These are phyloP conservation scores for Spondyliosoma cantharus DNA, from an alignment of 2,797 vertebrate species.

Conservation along the genomic window DNA sequence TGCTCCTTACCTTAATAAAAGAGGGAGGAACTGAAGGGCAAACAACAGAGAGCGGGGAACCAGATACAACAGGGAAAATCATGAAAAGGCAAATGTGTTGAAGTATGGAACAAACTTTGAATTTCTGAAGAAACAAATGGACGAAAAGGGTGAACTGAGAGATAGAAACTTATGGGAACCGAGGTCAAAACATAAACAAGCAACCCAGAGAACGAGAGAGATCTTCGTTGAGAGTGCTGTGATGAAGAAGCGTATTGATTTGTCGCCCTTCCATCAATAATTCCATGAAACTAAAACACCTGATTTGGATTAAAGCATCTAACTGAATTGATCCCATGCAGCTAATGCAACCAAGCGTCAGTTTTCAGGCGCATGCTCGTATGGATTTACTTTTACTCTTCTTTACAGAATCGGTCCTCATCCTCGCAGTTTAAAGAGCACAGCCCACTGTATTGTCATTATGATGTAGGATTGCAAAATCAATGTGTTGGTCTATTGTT, in stretches of 20 bases:
- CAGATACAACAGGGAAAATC: background rate
- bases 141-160: background rate
- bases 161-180: slow-evolving; percentile 4
- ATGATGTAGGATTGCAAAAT: background rate
- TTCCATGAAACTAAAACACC: slow-evolving; percentile 28
- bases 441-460: background rate
- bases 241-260: slow-evolving; percentile 24
- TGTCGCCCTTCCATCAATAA: slow-evolving; percentile 19
- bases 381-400: background rate
- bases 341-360: background rate
- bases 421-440: no score
- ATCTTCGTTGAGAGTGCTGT: slow-evolving; percentile 10
- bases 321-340: background rate
- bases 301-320: slow-evolving; percentile 22
- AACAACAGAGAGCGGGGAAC: slow-evolving; percentile 7
- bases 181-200: slow-evolving; percentile 7
- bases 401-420: background rate
- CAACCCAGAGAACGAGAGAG: background rate
- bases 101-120: slow-evolving; percentile 14
- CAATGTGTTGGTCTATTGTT: background rate
- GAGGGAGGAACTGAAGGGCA: slow-evolving; percentile 13
- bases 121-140: slow-evolving; percentile 1
- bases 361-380: background rate
- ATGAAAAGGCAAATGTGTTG: background rate
- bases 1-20: slow-evolving; percentile 30